Conservation (phyloP, 2,888 invertebrate genomes). For the Papilio elwesi region DNA sequence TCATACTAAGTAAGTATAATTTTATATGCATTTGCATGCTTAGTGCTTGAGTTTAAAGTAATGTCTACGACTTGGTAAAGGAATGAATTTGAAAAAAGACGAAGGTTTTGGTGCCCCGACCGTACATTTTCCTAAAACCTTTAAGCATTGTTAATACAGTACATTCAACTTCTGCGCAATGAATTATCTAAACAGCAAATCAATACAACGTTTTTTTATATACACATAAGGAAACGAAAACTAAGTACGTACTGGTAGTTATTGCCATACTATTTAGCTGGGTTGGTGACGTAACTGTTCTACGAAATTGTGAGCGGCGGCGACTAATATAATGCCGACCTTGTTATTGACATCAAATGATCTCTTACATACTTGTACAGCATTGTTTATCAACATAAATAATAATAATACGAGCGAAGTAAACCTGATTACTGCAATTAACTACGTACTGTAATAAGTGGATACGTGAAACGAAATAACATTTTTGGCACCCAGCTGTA, state of each 20-base stretch:
- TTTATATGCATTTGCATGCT: too few species aligned
- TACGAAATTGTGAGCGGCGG: constrained; percentile 29
- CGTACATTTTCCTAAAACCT: neutral
- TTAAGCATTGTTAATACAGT: neutral
- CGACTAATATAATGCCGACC: neutral
- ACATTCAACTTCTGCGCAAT: too few species aligned
- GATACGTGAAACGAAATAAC: too few species aligned
- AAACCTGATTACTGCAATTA: neutral
- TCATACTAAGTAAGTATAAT: too few species aligned
- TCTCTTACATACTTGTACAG: neutral
- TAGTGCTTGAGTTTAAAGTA: too few species aligned
- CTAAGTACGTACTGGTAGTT: neutral
- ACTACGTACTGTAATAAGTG: neutral
- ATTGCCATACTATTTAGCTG: neutral
- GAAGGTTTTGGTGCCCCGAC: too few species aligned
- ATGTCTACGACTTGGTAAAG: too few species aligned
- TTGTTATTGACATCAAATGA: constrained; percentile 15
- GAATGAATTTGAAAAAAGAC: too few species aligned
- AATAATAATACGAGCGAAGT: neutral
- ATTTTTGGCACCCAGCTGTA: too few species aligned
- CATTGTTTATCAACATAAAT: neutral
- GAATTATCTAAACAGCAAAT: neutral
- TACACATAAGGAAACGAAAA: constrained; percentile 13
- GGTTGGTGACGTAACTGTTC: constrained; percentile 25
- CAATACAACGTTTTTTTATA: constrained; percentile 11